Conservation (phyloP, 2,888 invertebrate species). For the Parnassius smintheus region DNA sequence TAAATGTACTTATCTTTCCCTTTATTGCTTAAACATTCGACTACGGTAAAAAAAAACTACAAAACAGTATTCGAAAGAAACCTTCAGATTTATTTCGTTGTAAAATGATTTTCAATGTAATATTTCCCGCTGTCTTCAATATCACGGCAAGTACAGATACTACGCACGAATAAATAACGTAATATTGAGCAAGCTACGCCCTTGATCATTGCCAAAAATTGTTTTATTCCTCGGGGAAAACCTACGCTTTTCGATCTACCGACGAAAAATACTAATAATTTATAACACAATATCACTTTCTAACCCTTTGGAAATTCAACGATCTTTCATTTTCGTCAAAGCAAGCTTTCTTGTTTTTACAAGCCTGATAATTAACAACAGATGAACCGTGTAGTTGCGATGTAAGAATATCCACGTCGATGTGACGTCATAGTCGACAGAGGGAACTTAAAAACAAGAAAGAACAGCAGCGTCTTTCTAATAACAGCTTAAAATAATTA, state of each 20-base stretch:
- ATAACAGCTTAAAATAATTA: no score
- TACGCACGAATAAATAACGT: conserved; percentile 24
- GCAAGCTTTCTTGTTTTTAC: no score
- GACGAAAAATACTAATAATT: conserved; percentile 1
- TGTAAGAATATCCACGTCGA: no score
- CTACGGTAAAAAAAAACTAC: background rate
- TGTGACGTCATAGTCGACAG: no score
- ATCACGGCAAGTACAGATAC: conserved; percentile 9
- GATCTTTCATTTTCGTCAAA: no score
- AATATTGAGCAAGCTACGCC: conserved; percentile 13
- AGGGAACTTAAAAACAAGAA: no score
- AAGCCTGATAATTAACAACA: no score
- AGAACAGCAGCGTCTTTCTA: no score
- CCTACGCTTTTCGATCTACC: background rate
- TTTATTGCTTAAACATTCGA: no score
- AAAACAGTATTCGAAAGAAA: background rate
- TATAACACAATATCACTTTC: conserved; percentile 2
- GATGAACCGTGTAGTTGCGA: no score
- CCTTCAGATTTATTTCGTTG: conserved; percentile 4
- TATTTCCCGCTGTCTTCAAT: conserved; percentile 8
- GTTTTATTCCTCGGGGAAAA: conserved; percentile 15
- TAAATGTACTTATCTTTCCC: no score
- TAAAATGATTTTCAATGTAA: conserved; percentile 8
- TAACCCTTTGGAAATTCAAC: background rate
- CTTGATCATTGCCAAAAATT: conserved; percentile 15